phyloP scores from a whole-genome alignment of 2,797 vertebrate genomes.

The Danionella dracula region DNA sequence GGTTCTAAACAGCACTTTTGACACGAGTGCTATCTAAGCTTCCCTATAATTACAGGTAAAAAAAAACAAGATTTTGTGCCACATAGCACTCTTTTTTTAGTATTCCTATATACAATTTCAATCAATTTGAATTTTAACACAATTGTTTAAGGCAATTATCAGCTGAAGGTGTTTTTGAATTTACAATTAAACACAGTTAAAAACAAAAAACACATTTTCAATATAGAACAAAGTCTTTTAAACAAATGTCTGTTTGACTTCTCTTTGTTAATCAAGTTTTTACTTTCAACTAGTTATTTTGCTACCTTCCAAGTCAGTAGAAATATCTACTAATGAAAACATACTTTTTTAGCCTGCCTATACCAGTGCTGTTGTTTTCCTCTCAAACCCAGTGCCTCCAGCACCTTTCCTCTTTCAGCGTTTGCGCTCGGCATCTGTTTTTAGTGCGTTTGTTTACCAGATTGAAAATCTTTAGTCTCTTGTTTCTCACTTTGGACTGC shows the following conservation, averaged over 20 bases:
- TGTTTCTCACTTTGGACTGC: constrained; percentile 63
- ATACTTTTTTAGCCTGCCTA: not conserved
- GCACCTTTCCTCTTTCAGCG: constrained; percentile 60
- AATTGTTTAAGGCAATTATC: too few species aligned
- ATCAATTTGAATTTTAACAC: too few species aligned
- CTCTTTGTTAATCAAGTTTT: not conserved
- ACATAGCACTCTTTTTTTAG: too few species aligned
- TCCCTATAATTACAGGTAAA: too few species aligned
- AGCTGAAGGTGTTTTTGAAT: too few species aligned
- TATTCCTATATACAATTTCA: too few species aligned
- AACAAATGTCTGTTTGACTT: not conserved
- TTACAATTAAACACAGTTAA: too few species aligned
- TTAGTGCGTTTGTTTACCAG: constrained; percentile 40
- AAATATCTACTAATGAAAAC: not conserved
- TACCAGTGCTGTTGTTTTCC: constrained; percentile 35
- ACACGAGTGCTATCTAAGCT: too few species aligned
- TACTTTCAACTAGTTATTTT: too few species aligned
- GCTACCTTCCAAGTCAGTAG: not conserved
- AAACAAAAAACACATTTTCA: too few species aligned
- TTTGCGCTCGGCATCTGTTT: constrained; percentile 51
- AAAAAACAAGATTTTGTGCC: too few species aligned
- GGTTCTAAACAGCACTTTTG: too few species aligned
- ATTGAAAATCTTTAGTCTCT: constrained; percentile 54
- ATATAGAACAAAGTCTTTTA: not conserved
- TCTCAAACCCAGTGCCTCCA: constrained; percentile 50